phyloP scores from a whole-genome alignment of 2,888 invertebrate genomes.

The Caenorhabditis sp. region DNA sequence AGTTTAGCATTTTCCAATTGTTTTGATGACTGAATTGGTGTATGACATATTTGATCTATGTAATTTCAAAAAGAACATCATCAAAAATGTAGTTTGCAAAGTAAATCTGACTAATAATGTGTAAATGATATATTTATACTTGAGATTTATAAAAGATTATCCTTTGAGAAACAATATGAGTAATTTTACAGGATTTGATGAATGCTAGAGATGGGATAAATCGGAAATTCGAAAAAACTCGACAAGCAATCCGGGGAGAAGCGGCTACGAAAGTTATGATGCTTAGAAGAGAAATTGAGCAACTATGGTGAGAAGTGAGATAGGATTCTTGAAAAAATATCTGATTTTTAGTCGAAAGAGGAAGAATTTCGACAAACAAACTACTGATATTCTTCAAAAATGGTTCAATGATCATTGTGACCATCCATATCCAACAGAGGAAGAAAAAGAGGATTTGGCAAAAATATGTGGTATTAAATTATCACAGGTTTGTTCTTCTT shows the following conservation, averaged over 20 bases:
- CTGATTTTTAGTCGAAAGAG: constrained; percentile 50
- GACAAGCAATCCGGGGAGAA: constrained; percentile 18
- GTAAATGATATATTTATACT: too few relatives aligned
- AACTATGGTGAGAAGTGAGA: constrained; percentile 23
- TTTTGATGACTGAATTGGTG: too few relatives aligned
- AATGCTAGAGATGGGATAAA: constrained; percentile 19
- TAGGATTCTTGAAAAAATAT: not conserved
- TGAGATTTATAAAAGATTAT: too few relatives aligned
- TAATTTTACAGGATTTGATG: constrained; percentile 29
- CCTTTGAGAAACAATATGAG: not conserved
- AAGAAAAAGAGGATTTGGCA: constrained; percentile 49
- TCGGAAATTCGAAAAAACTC: constrained; percentile 18
- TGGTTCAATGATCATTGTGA: constrained; percentile 46
- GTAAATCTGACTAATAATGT: too few relatives aligned
- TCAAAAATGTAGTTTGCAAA: too few relatives aligned
- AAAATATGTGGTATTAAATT: constrained; percentile 51
- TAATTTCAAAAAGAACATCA: too few relatives aligned
- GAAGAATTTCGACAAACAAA: constrained; percentile 53
- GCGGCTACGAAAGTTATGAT: constrained; percentile 37
- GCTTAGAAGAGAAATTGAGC: constrained; percentile 40
- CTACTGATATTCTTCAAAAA: constrained; percentile 47
- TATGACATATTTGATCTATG: not conserved
- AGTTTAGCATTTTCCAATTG: not conserved
- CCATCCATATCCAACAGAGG: constrained; percentile 51
- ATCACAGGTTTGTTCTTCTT: constrained; percentile 42